Base-by-base conservation (phyloP, 64 coral and sea anemone genomes). In the Acropora tenuis region DNA sequence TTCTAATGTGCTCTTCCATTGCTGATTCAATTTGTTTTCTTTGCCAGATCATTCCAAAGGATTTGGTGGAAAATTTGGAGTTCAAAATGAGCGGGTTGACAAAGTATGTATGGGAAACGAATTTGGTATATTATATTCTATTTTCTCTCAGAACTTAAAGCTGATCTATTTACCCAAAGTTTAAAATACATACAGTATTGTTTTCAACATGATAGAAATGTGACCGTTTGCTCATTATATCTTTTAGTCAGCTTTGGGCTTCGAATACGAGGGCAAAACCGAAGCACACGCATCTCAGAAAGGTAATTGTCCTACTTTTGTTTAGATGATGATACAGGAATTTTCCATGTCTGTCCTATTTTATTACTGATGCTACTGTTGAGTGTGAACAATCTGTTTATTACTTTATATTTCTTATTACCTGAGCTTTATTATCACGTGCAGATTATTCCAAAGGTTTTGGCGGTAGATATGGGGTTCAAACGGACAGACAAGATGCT, bases 51-150 rank as follows among this genome's bases (percentile, higher is more conserved):
- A 96, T 52, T 92, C 94, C 4, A 92, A 89, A 58, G 94, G 94
- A 40, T 96, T 96, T 89, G 94, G 94, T 86, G 94, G 94, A 46
- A 96, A 96, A 52, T 96, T 86, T 90, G 94, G 94, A 78, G 90
- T 96, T 1, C 90, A 96, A 86, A 96, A 89, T 50, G 94, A 96
- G 68, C 82, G 90, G 57, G 86, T 92, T 30, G 94, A 96, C 50
- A 41, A 96, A 75, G 94, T 93, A 76, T 43, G 73, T 87, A 55
- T 55, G 30, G 30, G 30, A 30, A 30, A 30, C 30, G 30, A 30
- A 30, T 30, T 30, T 30, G 30, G 30, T 30, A 30, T 30, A 30
- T 30, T 30, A 30, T 30, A 30, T 30, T 30, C 30, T 30, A 30
- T 30, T 30, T 30, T 30, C 30, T 10, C 52, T 55, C 5, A 55